These are phyloP conservation scores for Tenthredo mesomela DNA, from an alignment of 2,888 invertebrate species.

Conservation along the genomic window DNA sequence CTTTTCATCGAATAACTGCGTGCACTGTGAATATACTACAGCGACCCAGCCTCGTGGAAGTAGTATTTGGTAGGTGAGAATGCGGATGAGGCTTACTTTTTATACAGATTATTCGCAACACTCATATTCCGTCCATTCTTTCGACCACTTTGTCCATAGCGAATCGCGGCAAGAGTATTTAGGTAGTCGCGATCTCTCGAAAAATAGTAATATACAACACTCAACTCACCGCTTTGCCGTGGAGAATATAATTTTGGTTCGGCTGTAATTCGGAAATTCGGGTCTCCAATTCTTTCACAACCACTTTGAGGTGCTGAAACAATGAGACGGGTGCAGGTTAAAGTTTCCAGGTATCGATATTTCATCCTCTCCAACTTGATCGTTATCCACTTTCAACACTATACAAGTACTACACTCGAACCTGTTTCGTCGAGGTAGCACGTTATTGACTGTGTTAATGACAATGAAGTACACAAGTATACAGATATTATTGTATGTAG, in stretches of 20 bases:
- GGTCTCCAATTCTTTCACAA: conserved; percentile 42
- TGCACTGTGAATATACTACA: not conserved
- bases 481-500: too few relatives aligned
- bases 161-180: too few relatives aligned
- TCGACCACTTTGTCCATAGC: not conserved
- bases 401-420: not conserved
- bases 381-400: not conserved
- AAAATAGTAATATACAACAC: not conserved
- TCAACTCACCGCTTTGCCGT: conserved; percentile 15
- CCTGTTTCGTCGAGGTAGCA: too few relatives aligned
- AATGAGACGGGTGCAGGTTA: not conserved
- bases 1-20: not conserved
- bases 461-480: too few relatives aligned
- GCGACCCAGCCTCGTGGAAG: not conserved
- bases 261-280: conserved; percentile 35
- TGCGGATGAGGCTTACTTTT: not conserved
- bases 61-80: not conserved
- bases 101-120: not conserved
- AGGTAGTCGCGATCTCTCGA: too few relatives aligned
- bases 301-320: conserved; percentile 30
- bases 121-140: not conserved
- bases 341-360: not conserved
- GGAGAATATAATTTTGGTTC: conserved; percentile 9
- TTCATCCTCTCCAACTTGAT: not conserved
- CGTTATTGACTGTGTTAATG: too few relatives aligned